These are phyloP conservation scores for Hyles vespertilio DNA, from an alignment of 1,140 invertebrate species.

Conservation along the genomic window DNA sequence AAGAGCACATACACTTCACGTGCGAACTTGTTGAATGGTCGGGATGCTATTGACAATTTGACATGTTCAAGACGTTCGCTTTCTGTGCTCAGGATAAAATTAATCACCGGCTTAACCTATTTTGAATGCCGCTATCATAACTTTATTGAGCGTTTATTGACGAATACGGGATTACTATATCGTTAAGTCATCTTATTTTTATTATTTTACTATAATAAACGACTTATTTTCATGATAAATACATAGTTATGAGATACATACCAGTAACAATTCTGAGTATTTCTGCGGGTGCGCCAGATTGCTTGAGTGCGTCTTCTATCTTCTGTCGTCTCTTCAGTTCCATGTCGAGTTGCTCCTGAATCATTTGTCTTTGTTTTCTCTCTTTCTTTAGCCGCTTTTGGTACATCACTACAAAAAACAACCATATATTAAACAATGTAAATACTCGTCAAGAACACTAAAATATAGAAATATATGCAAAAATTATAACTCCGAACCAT, in stretches of 20 bases:
- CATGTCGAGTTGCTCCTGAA: constrained; percentile 89
- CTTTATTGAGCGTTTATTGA: not conserved
- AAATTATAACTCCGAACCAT: constrained; percentile 11
- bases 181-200: too few relatives aligned
- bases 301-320: constrained; percentile 87
- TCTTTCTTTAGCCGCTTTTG: constrained; percentile 92
- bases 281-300: constrained; percentile 84
- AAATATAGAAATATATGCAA: not conserved
- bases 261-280: constrained; percentile 87
- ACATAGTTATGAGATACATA: constrained; percentile 59
- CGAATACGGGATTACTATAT: not conserved
- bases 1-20: constrained; percentile 48
- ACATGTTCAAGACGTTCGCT: constrained; percentile 19
- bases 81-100: too few relatives aligned
- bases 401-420: constrained; percentile 84
- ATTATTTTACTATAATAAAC: too few relatives aligned
- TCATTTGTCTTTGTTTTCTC: constrained; percentile 85
- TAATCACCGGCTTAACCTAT: too few relatives aligned
- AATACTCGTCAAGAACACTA: constrained; percentile 2
- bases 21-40: constrained; percentile 51
- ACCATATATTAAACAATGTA: not conserved
- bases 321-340: constrained; percentile 86
- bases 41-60: constrained; percentile 40
- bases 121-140: too few relatives aligned
- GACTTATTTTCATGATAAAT: too few relatives aligned